A percentile compares a stretch with the other conserved stretches of the same genome.
These are phyloP conservation scores for Coreius guichenoti DNA, from an alignment of 2,797 vertebrate species.

Conservation along the genomic window DNA sequence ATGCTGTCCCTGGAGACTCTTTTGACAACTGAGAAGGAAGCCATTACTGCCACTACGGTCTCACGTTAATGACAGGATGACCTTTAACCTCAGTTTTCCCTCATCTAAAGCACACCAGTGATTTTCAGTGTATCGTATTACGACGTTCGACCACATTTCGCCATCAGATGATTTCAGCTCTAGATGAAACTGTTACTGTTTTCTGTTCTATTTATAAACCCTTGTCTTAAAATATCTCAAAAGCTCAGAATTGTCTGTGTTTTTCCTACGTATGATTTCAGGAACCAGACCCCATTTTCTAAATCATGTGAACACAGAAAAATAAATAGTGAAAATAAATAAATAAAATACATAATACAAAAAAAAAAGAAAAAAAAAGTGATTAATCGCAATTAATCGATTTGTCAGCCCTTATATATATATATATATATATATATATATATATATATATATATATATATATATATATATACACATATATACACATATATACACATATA, in stretches of 20 bases:
- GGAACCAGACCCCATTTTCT: not conserved
- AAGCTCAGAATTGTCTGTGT: not conserved
- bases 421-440: too few species aligned
- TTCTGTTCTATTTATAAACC: constrained; percentile 26
- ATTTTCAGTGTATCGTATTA: constrained; percentile 12
- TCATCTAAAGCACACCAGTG: constrained; percentile 10
- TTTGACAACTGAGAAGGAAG: constrained; percentile 37
- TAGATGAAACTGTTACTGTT: constrained; percentile 5
- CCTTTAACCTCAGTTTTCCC: constrained; percentile 30
- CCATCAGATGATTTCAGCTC: constrained; percentile 17
- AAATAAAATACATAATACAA: not conserved
- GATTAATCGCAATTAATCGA: too few species aligned
- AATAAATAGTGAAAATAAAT: too few species aligned
- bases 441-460: too few species aligned
- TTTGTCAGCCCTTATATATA: too few species aligned
- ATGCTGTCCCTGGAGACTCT: constrained; percentile 18
- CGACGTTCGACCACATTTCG: constrained; percentile 26
- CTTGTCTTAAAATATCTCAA: constrained; percentile 2
- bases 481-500: too few species aligned
- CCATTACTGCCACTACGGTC: constrained; percentile 15
- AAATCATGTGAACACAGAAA: not conserved
- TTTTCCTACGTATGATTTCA: not conserved
- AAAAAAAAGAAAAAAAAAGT: too few species aligned
- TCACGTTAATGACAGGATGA: constrained; percentile 29
- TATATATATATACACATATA: too few species aligned